Base-by-base conservation (phyloP, 2,888 invertebrate genomes). In the Drosophila robusta region DNA sequence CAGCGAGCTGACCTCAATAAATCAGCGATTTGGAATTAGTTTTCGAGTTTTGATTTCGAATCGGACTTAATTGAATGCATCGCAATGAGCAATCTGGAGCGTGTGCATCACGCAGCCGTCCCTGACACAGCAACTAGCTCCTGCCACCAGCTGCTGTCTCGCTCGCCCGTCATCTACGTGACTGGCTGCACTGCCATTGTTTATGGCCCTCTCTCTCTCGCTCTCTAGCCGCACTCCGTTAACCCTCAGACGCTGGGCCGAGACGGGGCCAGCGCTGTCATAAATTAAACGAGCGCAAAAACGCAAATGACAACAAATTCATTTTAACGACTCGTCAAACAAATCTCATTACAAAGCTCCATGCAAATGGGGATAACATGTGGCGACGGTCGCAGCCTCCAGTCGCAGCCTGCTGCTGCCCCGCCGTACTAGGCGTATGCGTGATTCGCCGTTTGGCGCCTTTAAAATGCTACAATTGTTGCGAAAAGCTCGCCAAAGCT, bases 191-290 rank as follows among this genome's bases (percentile, higher is more conserved):
- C 22, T 26, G 36, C 29, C 44, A 55, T 32, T 41, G 14, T 32
- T 14, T 22, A 7, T 11, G 11, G 12, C 29, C 22, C 18, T 24
- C 24, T 22, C 8, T 29, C 26, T 18, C 45, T 29, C 32, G 29
- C 29, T 24, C 26, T 8, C 18, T 18, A 18, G 18, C 18, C 18
- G 18, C 18, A 18, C 18, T 18, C 18, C 24, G 16, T 32, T 24
- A 49, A 55, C 52, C 57, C 70, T 72, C 36, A 47, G 32, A 26
- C 34, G 22, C 34, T 39, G 26, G 26, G 18, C 6, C 49, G 50
- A 66, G 82, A 67, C 80, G 70, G 70, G 75, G 75, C 57, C 79
- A 68, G 26, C 12, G 36, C 14, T 14, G 75, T 75, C 71, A 50
- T 72, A 85, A 85, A 78, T 69, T 46, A 55, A 57, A 16, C 56